These are phyloP conservation scores for Engystomops pustulosus DNA, from an alignment of 2,113 vertebrate species.

Conservation along the genomic window DNA sequence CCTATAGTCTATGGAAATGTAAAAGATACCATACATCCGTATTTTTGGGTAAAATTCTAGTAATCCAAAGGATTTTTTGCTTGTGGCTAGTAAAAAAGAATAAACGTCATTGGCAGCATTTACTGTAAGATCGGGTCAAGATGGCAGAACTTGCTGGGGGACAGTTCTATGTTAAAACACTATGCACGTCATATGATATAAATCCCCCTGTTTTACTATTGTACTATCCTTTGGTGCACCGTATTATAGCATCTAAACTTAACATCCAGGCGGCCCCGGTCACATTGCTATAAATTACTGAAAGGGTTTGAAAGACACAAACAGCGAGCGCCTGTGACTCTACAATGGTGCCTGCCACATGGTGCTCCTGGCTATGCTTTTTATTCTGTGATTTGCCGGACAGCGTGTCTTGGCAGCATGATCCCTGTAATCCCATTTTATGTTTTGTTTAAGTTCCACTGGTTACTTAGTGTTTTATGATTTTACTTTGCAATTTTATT, in stretches of 20 bases:
- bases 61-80: too few relatives aligned
- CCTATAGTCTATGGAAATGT: too few relatives aligned
- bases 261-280: not conserved
- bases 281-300: not conserved
- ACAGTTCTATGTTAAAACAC: too few relatives aligned
- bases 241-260: not conserved
- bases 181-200: too few relatives aligned
- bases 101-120: too few relatives aligned
- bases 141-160: too few relatives aligned
- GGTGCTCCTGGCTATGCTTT: slow-evolving; percentile 19
- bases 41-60: too few relatives aligned
- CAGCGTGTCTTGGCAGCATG: slow-evolving; percentile 45
- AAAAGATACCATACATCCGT: too few relatives aligned
- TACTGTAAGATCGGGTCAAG: too few relatives aligned
- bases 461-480: slow-evolving; percentile 54
- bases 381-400: slow-evolving; percentile 44
- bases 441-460: slow-evolving; percentile 48
- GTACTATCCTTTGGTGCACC: not conserved
- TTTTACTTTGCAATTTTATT: slow-evolving; percentile 48
- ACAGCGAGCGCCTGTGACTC: not conserved
- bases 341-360: not conserved
- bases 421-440: slow-evolving; percentile 40
- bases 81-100: too few relatives aligned
- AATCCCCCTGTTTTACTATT: too few relatives aligned
- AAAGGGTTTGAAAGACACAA: not conserved